Evolutionary conservation across 2,113 vertebrate species (phyloP).

Genomic region (Chionodraco myersi): DNA sequence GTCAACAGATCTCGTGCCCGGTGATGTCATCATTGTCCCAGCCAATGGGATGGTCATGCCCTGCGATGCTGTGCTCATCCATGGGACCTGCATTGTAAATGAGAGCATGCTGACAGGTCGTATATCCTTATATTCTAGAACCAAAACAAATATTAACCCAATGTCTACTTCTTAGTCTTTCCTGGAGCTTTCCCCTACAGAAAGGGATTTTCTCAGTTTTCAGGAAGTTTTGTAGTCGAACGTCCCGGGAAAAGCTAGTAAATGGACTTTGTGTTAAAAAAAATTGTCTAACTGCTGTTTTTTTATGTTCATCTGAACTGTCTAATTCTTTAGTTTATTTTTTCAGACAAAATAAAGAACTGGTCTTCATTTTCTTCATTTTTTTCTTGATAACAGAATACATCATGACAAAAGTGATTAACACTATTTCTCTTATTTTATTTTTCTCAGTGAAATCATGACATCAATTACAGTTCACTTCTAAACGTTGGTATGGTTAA

Average conservation of each 20-base stretch:
- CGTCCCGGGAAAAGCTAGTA: not conserved
- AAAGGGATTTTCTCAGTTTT: not conserved
- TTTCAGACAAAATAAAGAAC: too few relatives aligned
- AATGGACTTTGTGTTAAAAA: not conserved
- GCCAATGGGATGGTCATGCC: slow-evolving; percentile 95
- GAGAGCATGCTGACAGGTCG: slow-evolving; percentile 98
- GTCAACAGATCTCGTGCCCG: slow-evolving; percentile 95
- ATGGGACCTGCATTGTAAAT: slow-evolving; percentile 95
- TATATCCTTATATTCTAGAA: not conserved
- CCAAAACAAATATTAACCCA: not conserved
- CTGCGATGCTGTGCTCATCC: slow-evolving; percentile 92
- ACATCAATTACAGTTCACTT: too few relatives aligned
- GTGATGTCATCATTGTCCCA: slow-evolving; percentile 93
- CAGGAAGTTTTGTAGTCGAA: not conserved
- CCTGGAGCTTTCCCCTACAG: not conserved
- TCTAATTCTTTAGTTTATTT: not conserved
- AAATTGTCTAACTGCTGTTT: not conserved
- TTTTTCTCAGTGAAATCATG: too few relatives aligned
- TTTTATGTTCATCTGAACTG: not conserved
- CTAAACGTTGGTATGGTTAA: too few relatives aligned
- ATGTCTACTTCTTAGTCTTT: not conserved
- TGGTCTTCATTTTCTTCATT: not conserved
- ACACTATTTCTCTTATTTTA: too few relatives aligned
- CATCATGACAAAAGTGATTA: too few relatives aligned
- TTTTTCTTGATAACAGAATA: too few relatives aligned